Percentiles rank a stretch among this genome's conserved stretches.
These are phyloP conservation scores for Eleginops maclovinus DNA, from an alignment of 2,113 vertebrate species.

Conservation along the genomic window DNA sequence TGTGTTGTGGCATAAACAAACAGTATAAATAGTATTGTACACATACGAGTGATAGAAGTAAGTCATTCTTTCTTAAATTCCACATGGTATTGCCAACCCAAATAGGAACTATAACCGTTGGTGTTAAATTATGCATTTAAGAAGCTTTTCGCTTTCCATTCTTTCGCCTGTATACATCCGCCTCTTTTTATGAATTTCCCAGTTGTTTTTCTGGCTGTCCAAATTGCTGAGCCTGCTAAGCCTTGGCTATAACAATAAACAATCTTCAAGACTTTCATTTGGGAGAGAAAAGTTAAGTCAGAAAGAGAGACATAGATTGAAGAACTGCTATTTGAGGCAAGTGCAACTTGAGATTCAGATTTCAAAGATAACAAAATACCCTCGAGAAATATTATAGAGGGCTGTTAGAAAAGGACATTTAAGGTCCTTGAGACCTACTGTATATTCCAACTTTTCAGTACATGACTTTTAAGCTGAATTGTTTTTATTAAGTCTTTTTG, in stretches of 20 bases:
- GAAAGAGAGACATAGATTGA: conserved; percentile 62
- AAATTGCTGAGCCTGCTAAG: conserved; percentile 27
- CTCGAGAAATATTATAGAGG: conserved; percentile 48
- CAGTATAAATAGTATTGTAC: not conserved
- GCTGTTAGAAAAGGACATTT: conserved; percentile 53
- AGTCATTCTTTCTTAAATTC: not conserved
- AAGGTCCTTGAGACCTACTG: conserved; percentile 47
- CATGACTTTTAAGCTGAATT: conserved; percentile 33
- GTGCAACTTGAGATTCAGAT: conserved; percentile 73
- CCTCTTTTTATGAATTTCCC: conserved; percentile 11
- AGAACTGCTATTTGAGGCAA: conserved; percentile 73
- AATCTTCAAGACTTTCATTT: conserved; percentile 69
- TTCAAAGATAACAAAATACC: conserved; percentile 66
- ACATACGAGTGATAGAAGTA: not conserved
- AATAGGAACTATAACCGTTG: not conserved
- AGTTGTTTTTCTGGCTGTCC: not conserved
- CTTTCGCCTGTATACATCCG: not conserved
- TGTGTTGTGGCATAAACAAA: not conserved
- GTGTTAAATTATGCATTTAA: conserved; percentile 38
- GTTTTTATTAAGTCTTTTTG: conserved; percentile 24
- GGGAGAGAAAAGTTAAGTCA: conserved; percentile 57
- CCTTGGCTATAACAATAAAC: conserved; percentile 70
- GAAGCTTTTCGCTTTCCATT: conserved; percentile 13
- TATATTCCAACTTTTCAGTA: conserved; percentile 36
- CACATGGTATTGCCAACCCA: not conserved